Evolutionary conservation across 2,113 vertebrate species (phyloP), one percentile per base, ranked within the genome.

Genomic region (Scalopus aquaticus): DNA sequence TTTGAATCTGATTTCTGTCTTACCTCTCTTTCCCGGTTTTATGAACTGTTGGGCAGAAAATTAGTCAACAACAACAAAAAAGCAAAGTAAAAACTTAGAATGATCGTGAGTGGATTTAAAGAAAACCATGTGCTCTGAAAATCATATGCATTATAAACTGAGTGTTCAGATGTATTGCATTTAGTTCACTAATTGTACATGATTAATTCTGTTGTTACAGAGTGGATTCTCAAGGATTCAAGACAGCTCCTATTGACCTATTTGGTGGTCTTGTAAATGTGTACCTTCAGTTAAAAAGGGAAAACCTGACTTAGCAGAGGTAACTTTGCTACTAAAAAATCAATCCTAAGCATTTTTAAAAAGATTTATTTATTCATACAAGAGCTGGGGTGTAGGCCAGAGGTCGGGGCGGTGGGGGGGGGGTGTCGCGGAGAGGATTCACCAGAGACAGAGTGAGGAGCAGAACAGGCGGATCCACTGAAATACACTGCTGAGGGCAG

Each of bases 71-170:
- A 24, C 15, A 86, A 13, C 3, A 90, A 17, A 17, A 93, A 65
- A 85, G 69, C 35, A 95, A 92, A 94, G 44, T 16, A 78, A 87
- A 95, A 74, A 30, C 7, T 17, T 82, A 79, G 62, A 76, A 82
- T 32, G 67, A 78, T 90, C 70, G 77, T 83, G 91, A 88, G 17
- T 16, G 35, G 80, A 95, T 85, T n/a, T 85, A 87, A 78, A 82
- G 82, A 49, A 60, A 94, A 58, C 8, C 26, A 74, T 81, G 35
- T 67, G 10, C 20, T 90, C 13, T 2, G 77, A 93, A 93, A 93
- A 42, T 86, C 22, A 92, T 37, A 58, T 90, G 15, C 6, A 42
- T 82, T 90, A 64, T 82, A 82, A 74, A 78, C 65, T 6, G 24
- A 51, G 9, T 90, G 90, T 60, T 67, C 10, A 82, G 5, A 72